Evolutionary conservation across 35 echinoderm and acorn worm genomes (phyloP).

Genomic region (Heliocidaris erythrogramma): DNA sequence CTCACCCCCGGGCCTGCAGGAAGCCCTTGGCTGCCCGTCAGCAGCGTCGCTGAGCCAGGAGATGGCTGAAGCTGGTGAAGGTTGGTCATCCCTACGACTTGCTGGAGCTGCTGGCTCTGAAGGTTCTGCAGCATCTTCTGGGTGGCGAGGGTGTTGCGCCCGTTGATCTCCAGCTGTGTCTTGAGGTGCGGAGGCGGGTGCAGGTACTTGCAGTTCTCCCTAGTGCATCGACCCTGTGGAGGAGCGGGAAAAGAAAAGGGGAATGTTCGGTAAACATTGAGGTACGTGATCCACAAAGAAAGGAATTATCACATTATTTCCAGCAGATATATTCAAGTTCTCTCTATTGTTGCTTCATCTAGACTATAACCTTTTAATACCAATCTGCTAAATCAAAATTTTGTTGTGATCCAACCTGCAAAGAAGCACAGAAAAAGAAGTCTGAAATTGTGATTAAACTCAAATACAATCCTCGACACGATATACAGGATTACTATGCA

Average conservation of each 20-base stretch:
- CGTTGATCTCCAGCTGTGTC: conserved; percentile 98
- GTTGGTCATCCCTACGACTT: conserved; percentile 49
- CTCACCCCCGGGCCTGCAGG: conserved; percentile 24
- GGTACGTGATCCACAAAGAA: not conserved
- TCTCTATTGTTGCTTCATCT: not conserved
- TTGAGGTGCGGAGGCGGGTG: conserved; percentile 99
- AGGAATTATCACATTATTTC: not conserved
- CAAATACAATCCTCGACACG: no score
- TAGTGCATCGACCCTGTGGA: conserved; percentile 91
- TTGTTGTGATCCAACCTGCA: not conserved
- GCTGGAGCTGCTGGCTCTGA: conserved; percentile 79
- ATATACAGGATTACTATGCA: not conserved
- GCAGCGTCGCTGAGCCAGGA: not conserved
- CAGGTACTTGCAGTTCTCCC: conserved; percentile 98
- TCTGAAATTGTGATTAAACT: no score
- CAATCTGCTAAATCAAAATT: not conserved
- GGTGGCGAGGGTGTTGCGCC: conserved; percentile 92
- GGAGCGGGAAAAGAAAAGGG: not conserved
- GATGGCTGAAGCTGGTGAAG: not conserved
- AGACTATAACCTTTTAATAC: not conserved
- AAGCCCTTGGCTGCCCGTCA: not conserved
- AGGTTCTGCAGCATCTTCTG: conserved; percentile 97
- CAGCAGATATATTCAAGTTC: not conserved
- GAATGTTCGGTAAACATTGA: not conserved
- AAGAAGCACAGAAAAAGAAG: not conserved